phyloP scores from a whole-genome alignment of 2,113 vertebrate species.

The Fulmarus glacialis region DNA sequence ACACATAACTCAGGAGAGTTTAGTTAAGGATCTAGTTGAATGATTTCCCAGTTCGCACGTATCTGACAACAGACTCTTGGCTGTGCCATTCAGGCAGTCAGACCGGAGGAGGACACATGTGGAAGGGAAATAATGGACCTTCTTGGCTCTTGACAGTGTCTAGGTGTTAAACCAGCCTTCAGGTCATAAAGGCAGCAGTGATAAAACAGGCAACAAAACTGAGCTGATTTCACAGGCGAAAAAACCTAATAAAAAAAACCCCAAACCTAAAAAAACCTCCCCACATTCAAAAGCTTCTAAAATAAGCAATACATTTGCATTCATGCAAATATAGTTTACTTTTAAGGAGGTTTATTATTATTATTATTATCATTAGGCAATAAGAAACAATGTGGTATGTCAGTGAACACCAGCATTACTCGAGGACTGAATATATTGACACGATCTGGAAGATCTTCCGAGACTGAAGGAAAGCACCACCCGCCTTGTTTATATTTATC shows the following conservation, averaged over 20 bases:
- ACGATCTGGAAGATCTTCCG: not conserved
- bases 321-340: not conserved
- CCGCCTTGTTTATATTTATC: not conserved
- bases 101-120: not conserved
- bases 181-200: not conserved
- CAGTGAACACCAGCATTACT: not conserved
- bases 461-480: not conserved
- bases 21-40: not conserved
- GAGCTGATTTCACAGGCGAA: not conserved
- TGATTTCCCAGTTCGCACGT: not conserved
- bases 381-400: not conserved
- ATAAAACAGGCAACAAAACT: not conserved
- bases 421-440: not conserved
- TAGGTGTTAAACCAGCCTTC: accelerated
- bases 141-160: not conserved
- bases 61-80: not conserved
- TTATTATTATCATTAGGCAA: not conserved
- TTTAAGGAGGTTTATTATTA: not conserved
- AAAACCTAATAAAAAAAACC: accelerated
- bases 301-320: not conserved
- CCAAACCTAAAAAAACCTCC: not conserved
- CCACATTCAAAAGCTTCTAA: not conserved
- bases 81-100: not conserved
- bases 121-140: not conserved
- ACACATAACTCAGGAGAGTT: not conserved